phyloP scores from a whole-genome alignment of 2,888 invertebrate species.

The Nemotelus pantherinus region DNA sequence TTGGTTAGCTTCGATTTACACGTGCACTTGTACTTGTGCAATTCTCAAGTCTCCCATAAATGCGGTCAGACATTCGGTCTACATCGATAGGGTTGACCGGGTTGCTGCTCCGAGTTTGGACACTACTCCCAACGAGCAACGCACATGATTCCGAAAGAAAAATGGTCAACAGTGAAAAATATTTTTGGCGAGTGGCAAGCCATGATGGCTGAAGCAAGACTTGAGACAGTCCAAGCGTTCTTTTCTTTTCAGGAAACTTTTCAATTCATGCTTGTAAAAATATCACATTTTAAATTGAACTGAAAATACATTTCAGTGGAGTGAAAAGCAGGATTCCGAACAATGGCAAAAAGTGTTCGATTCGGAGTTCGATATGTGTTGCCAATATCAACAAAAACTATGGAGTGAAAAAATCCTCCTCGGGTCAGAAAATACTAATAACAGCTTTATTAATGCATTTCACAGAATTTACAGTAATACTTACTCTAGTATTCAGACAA shows the following conservation, averaged over 20 bases:
- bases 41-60: conserved; percentile 30
- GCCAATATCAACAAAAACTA: too few species aligned
- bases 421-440: too few species aligned
- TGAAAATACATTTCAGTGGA: conserved; percentile 12
- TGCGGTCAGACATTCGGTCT: conserved; percentile 32
- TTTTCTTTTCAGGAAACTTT: conserved; percentile 35
- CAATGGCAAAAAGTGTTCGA: not conserved
- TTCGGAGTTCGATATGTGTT: too few species aligned
- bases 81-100: not conserved
- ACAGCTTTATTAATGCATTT: too few species aligned
- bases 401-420: too few species aligned
- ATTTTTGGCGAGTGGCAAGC: too few species aligned
- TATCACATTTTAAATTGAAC: conserved; percentile 7
- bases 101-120: not conserved
- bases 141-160: not conserved
- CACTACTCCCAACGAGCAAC: not conserved
- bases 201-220: too few species aligned
- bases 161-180: not conserved
- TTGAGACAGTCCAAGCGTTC: not conserved
- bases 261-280: conserved; percentile 37
- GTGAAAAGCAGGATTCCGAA: not conserved
- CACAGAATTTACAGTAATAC: too few species aligned
- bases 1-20: conserved; percentile 33
- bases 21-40: conserved; percentile 31
- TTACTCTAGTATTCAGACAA: too few species aligned